Conservation (phyloP, 1,140 invertebrate genomes). For the Branchinecta lynchi region DNA sequence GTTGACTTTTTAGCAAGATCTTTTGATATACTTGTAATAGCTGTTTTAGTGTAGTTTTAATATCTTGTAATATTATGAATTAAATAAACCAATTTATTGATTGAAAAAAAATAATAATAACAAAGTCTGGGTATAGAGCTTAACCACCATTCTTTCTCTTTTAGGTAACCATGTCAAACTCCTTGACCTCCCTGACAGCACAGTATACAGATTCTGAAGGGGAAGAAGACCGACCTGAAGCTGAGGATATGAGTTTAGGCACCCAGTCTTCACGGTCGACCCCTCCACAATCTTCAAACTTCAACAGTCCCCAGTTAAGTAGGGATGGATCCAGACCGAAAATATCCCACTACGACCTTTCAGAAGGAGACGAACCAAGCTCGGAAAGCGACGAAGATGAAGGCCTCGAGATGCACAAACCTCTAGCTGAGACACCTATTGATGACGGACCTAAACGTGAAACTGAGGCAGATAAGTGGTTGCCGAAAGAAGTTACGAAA, state of each 20-base stretch:
- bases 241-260: constrained; percentile 1
- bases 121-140: too few species aligned
- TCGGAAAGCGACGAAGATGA: constrained; percentile 20
- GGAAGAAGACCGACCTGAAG: constrained; percentile 28
- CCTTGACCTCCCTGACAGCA: constrained; percentile 30
- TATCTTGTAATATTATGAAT: too few species aligned
- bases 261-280: neutral
- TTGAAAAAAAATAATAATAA: too few species aligned
- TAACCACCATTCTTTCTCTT: too few species aligned
- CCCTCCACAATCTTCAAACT: neutral
- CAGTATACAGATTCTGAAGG: constrained; percentile 35
- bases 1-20: too few species aligned
- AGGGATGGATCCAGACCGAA: neutral
- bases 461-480: constrained; percentile 12
- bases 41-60: too few species aligned
- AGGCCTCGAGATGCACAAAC: constrained; percentile 21
- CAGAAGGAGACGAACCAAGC: constrained; percentile 14
- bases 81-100: too few species aligned
- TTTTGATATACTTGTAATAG: too few species aligned
- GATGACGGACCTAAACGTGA: constrained; percentile 18
- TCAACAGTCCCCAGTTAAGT: neutral
- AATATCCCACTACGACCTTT: neutral
- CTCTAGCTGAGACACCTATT: neutral
- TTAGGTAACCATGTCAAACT: neutral
- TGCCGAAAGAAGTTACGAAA: constrained; percentile 21